A percentile compares a stretch with the other conserved stretches of the same genome.
Evolutionary conservation across 2,888 invertebrate species (phyloP).

Genomic region (Neuroscelio doddi): DNA sequence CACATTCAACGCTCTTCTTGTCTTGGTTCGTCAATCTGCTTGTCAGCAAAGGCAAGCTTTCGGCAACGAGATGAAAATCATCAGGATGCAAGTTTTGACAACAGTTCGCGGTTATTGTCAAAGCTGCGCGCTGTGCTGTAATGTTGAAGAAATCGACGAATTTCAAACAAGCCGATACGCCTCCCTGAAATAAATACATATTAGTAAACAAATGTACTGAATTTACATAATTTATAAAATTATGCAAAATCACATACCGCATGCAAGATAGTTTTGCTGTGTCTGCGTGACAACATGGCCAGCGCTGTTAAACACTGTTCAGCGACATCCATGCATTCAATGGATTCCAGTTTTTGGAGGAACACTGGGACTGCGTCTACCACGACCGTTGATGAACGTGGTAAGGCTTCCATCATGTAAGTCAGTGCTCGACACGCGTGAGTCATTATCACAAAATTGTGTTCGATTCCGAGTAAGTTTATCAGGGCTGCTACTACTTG

Average conservation of each 20-base stretch:
- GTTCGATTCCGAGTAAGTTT: slow-evolving; percentile 93
- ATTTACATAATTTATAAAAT: too few species aligned
- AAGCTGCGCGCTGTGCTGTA: slow-evolving; percentile 95
- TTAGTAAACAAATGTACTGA: slow-evolving; percentile 1
- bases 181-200: slow-evolving; percentile 82
- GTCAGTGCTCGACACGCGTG: slow-evolving; percentile 98
- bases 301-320: slow-evolving; percentile 98
- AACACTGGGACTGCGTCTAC: slow-evolving; percentile 98
- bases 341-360: slow-evolving; percentile 96
- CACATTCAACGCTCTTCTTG: slow-evolving; percentile 98
- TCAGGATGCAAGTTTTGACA: slow-evolving; percentile 94
- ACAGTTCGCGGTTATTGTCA: slow-evolving; percentile 98
- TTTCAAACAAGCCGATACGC: slow-evolving; percentile 95
- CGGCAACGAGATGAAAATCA: slow-evolving; percentile 94
- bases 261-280: slow-evolving; percentile 96
- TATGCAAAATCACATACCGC: slow-evolving; percentile 77
- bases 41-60: slow-evolving; percentile 89
- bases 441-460: slow-evolving; percentile 99
- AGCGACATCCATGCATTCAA: slow-evolving; percentile 99
- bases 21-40: slow-evolving; percentile 88
- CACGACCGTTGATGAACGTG: slow-evolving; percentile 95
- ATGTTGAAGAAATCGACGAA: slow-evolving; percentile 99
- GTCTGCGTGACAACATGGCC: slow-evolving; percentile 96
- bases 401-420: slow-evolving; percentile 99
- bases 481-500: slow-evolving; percentile 97